A percentile compares a stretch with the other conserved stretches of the same genome.
Conservation (phyloP, 1,140 invertebrate genomes). For the Drosophila lacertosa region DNA sequence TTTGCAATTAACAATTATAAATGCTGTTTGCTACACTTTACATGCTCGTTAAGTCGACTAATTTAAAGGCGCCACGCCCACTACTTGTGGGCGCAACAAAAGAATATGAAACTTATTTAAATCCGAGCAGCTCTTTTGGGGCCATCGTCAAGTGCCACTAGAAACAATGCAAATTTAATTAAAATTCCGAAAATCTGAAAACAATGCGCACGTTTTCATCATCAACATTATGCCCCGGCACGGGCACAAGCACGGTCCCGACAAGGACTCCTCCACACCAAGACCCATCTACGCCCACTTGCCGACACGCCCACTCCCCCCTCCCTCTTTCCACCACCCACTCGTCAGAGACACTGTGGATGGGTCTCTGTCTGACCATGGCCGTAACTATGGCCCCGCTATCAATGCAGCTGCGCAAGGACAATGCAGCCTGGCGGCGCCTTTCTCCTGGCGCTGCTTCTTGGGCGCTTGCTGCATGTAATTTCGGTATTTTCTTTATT, state of each 20-base stretch:
- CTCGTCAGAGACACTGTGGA: constrained; percentile 23
- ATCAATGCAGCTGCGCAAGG: constrained; percentile 47
- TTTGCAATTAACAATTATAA: constrained; percentile 26
- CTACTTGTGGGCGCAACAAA: constrained; percentile 29
- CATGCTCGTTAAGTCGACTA: constrained; percentile 32
- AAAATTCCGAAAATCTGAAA: constrained; percentile 73
- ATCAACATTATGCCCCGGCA: constrained; percentile 62
- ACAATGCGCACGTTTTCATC: constrained; percentile 65
- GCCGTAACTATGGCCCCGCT: constrained; percentile 36
- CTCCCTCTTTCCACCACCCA: too few species aligned
- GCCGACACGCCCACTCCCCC: not conserved
- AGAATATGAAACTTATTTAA: constrained; percentile 64
- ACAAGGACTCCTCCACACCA: too few species aligned
- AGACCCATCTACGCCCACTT: not conserved
- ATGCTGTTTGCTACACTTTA: constrained; percentile 9
- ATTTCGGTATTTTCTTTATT: constrained; percentile 43
- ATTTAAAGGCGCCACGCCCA: constrained; percentile 27
- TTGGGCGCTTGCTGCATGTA: constrained; percentile 37
- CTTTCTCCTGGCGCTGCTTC: constrained; percentile 2
- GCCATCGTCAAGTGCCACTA: constrained; percentile 59
- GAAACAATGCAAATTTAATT: constrained; percentile 75
- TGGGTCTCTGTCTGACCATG: constrained; percentile 34
- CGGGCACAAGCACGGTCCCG: constrained; percentile 29
- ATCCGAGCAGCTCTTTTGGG: constrained; percentile 36
- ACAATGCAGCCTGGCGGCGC: constrained; percentile 35